These are phyloP conservation scores for Myotis yumanensis DNA, from an alignment of 2,113 vertebrate species.

Conservation along the genomic window DNA sequence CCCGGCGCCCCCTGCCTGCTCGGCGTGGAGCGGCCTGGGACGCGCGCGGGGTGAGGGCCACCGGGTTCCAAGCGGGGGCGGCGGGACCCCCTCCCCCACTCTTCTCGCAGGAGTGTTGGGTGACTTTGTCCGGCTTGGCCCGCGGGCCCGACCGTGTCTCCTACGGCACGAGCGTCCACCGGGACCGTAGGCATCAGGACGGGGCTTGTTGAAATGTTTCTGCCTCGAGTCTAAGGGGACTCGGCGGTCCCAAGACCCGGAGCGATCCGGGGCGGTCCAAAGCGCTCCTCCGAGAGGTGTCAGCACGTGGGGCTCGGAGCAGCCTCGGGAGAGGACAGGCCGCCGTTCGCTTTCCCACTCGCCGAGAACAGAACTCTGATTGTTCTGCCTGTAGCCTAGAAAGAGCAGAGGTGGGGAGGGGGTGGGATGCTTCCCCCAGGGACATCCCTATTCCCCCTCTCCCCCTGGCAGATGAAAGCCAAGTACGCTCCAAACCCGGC, in stretches of 20 bases:
- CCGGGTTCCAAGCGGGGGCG: not conserved
- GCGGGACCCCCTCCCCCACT: not conserved
- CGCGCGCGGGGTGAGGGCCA: not conserved
- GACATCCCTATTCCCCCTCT: not conserved
- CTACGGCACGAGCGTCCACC: not conserved
- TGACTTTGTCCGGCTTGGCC: not conserved
- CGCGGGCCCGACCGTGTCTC: not conserved
- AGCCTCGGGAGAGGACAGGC: not conserved
- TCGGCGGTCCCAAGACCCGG: not conserved
- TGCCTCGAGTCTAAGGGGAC: not conserved
- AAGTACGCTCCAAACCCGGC: not conserved
- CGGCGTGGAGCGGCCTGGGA: not conserved
- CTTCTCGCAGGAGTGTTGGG: not conserved
- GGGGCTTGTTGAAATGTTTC: not conserved
- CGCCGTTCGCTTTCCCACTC: not conserved
- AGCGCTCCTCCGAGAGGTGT: not conserved
- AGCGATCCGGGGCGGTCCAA: not conserved
- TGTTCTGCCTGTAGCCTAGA: constrained; percentile 1
- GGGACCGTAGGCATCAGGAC: not conserved
- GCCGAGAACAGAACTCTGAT: not conserved
- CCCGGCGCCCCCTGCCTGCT: constrained; percentile 73
- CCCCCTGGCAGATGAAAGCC: not conserved
- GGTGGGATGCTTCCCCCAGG: not conserved
- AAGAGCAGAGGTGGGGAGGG: not conserved
- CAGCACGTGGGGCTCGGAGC: not conserved